These are phyloP conservation scores for Andrena praecox DNA, from an alignment of 2,888 invertebrate species.

Conservation along the genomic window DNA sequence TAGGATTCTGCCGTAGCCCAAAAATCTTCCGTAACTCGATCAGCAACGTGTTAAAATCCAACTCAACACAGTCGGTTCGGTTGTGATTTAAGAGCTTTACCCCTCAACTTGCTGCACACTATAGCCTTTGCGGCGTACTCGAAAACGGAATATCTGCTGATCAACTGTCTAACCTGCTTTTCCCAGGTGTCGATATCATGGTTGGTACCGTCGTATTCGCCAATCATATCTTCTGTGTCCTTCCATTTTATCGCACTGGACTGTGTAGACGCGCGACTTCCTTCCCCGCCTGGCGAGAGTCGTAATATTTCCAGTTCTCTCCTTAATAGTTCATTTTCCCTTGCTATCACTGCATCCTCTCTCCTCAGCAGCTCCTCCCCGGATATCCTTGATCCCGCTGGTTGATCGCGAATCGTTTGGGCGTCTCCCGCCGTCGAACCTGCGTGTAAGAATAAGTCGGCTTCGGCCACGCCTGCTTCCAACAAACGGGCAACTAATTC, in stretches of 20 bases:
- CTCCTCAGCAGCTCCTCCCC: neutral
- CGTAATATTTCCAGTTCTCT: neutral
- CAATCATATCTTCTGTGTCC: neutral
- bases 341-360: neutral
- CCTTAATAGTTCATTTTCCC: neutral
- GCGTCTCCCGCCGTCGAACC: too few species aligned
- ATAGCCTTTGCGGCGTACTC: neutral
- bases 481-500: too few species aligned
- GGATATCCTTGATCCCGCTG: too few species aligned
- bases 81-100: neutral
- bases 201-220: neutral
- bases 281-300: neutral
- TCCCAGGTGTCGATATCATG: neutral
- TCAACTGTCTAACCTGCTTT: neutral
- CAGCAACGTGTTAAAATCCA: neutral
- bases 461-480: too few species aligned
- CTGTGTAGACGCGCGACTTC: neutral
- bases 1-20: neutral
- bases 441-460: too few species aligned
- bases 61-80: neutral
- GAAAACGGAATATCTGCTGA: neutral
- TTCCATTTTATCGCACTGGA: neutral
- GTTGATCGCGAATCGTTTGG: too few species aligned
- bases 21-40: neutral
- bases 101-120: neutral